Percentiles rank a stretch among this genome's conserved stretches.
These are phyloP conservation scores for Nyctalus aviator DNA, from an alignment of 2,797 vertebrate species.

Conservation along the genomic window DNA sequence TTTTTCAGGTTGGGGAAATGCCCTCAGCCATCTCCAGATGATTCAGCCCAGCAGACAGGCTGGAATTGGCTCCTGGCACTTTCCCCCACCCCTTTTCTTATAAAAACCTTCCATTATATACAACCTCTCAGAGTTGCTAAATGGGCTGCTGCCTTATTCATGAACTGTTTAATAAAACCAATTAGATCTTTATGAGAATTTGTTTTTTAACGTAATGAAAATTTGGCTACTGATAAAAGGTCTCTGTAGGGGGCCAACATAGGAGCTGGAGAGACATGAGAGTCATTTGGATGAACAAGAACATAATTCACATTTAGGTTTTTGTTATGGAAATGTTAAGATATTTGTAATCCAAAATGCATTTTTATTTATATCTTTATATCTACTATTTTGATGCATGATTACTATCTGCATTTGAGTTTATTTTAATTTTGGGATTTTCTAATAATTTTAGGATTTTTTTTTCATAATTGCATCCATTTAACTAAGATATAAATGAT, in stretches of 20 bases:
- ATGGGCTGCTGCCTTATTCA: not conserved
- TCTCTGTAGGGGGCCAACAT: not conserved
- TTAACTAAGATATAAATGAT: constrained; percentile 7
- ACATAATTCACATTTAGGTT: not conserved
- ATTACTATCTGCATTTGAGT: not conserved
- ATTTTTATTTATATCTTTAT: constrained; percentile 24
- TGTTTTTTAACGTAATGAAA: not conserved
- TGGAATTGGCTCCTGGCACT: too few relatives aligned
- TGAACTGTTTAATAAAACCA: not conserved
- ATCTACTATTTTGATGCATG: not conserved
- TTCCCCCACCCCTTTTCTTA: not conserved
- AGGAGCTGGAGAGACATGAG: too few relatives aligned
- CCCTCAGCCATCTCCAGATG: too few relatives aligned
- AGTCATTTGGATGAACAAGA: not conserved
- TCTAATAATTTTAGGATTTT: not conserved
- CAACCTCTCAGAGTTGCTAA: not conserved
- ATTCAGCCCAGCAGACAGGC: too few relatives aligned
- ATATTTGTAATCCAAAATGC: not conserved
- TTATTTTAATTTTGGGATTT: not conserved
- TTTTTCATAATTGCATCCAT: not conserved
- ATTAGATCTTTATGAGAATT: not conserved
- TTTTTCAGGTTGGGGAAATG: too few relatives aligned
- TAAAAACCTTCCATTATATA: not conserved
- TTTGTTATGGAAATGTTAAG: not conserved
- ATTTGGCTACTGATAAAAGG: not conserved